These are phyloP conservation scores for Platyrinchus mystaceus DNA, from an alignment of 2,797 vertebrate species.

Conservation along the genomic window DNA sequence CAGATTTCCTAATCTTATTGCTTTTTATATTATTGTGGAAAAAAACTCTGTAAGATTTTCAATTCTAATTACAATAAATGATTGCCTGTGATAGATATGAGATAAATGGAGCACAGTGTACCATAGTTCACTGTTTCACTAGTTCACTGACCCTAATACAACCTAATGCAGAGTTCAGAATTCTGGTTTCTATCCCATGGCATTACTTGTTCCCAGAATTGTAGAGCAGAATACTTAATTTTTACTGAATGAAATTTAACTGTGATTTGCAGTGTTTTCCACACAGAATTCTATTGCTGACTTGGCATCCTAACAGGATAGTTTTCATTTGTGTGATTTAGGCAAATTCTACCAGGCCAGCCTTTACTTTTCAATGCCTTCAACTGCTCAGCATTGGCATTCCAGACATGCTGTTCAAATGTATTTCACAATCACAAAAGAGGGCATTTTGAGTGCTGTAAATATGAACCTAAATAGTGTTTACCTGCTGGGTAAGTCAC, in stretches of 20 bases:
- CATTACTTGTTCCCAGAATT: not conserved
- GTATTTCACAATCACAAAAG: not conserved
- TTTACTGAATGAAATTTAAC: not conserved
- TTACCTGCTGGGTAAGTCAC: not conserved
- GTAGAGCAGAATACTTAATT: not conserved
- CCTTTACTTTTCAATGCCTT: not conserved
- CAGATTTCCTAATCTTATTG: not conserved
- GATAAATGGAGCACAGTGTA: not conserved
- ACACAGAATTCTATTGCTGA: not conserved
- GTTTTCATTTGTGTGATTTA: not conserved
- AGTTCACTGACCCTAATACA: not conserved
- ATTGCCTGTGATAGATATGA: not conserved
- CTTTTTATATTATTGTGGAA: not conserved
- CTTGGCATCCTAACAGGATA: not conserved
- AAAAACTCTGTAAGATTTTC: fast-evolving
- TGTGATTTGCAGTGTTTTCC: not conserved
- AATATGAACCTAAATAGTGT: not conserved
- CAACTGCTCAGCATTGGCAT: not conserved
- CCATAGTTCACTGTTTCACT: not conserved
- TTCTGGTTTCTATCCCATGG: not conserved
- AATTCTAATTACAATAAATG: not conserved
- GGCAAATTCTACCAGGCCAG: not conserved
- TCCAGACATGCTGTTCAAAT: not conserved
- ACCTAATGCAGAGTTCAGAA: not conserved
- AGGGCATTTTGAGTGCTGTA: not conserved